A percentile compares a stretch with the other conserved stretches of the same genome.
Conservation (phyloP, 53 echinoderm and acorn worm genomes). For the Actinopyga echinites region DNA sequence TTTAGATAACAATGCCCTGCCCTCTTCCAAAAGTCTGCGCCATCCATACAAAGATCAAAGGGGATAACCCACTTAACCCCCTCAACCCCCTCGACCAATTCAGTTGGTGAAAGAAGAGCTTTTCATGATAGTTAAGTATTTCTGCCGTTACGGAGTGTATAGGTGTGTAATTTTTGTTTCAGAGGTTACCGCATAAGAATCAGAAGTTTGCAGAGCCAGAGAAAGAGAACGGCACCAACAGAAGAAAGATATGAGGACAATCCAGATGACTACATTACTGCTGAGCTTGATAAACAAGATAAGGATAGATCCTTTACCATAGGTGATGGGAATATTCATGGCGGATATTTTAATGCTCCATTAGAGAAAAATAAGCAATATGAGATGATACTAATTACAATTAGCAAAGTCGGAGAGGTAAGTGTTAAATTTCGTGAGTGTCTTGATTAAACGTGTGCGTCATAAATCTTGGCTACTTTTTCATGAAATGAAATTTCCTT, state of each 20-base stretch:
- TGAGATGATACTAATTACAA: conserved; percentile 41
- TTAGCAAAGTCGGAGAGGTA: conserved; percentile 43
- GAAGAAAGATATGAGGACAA: background rate
- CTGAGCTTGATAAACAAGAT: conserved; percentile 8
- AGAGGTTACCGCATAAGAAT: background rate
- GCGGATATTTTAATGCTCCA: conserved; percentile 63
- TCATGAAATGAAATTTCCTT: too few relatives aligned
- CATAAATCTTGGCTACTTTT: too few relatives aligned
- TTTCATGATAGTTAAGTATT: too few relatives aligned
- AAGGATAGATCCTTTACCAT: conserved; percentile 31
- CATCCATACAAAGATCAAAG: too few relatives aligned
- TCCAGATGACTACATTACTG: conserved; percentile 29
- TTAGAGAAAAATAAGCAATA: conserved; percentile 52
- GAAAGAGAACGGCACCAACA: background rate
- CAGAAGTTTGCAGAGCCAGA: background rate
- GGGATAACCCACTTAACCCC: too few relatives aligned
- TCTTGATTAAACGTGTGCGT: background rate
- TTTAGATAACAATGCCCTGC: too few relatives aligned
- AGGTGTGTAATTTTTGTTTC: background rate
- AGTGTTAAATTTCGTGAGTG: background rate
- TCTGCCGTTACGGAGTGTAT: too few relatives aligned
- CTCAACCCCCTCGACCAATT: too few relatives aligned
- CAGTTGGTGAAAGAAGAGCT: too few relatives aligned
- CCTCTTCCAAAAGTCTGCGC: too few relatives aligned
- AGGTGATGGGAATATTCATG: conserved; percentile 65